Evolutionary conservation across 2,797 vertebrate genomes (phyloP).

Genomic region (Acanthis flammea): DNA sequence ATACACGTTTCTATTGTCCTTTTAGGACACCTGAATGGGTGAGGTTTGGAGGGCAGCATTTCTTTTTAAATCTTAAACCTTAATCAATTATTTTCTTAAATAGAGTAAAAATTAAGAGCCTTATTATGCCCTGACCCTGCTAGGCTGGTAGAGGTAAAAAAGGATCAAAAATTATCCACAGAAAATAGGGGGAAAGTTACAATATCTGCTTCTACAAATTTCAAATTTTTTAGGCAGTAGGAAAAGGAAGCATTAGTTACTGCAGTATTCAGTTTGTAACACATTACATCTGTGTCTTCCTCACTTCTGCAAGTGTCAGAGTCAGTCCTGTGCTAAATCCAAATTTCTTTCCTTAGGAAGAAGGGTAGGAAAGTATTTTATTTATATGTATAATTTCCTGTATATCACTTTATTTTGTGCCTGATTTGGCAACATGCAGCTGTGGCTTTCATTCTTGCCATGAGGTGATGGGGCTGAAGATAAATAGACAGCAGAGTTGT

Average conservation of each 20-base stretch:
- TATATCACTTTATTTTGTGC: not conserved
- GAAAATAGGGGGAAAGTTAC: not conserved
- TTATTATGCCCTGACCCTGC: not conserved
- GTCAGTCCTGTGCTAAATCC: not conserved
- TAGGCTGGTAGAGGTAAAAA: not conserved
- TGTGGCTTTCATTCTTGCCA: not conserved
- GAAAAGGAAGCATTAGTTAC: not conserved
- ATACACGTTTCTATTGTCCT: accelerated
- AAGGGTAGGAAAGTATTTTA: not conserved
- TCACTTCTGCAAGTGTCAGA: not conserved
- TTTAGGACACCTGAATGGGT: not conserved
- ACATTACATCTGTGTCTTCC: not conserved
- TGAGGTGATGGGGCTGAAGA: not conserved
- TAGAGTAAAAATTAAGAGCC: not conserved
- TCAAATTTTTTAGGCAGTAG: not conserved
- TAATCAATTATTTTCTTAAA: not conserved
- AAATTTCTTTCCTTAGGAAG: not conserved
- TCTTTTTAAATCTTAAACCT: not conserved
- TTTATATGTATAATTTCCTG: not conserved
- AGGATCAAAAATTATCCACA: not conserved
- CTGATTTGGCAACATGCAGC: not conserved
- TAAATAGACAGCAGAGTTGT: not conserved
- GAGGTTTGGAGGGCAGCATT: not conserved
- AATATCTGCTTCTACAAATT: not conserved
- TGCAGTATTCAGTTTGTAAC: not conserved